Evolutionary conservation across 2,888 invertebrate species (phyloP), one percentile per base, ranked within the genome.

Genomic region (Griposia aprilina): DNA sequence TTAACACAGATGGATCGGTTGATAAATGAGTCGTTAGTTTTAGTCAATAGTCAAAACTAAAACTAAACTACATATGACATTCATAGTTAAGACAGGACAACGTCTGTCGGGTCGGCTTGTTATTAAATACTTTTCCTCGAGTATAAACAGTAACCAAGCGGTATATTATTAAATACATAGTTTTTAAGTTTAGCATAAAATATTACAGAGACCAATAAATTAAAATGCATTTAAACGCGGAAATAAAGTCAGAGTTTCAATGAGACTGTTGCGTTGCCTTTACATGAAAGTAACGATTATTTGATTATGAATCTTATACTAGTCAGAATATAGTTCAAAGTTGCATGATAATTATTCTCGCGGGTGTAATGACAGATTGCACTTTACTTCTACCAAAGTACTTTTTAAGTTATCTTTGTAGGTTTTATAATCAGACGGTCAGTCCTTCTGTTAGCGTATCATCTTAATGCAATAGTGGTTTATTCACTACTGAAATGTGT

Each of bases 241-340:
- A 69, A 75, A 74, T 57, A 52, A 69, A 75, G n/a, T 57, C 68
- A 80, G 8, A 65, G 26, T 59, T 45, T 57, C 26, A 69, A 65
- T 75, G 20, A 50, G 11, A 68, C 11, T 74, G 55, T 57, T 52
- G 78, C 52, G 1, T 7, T 45, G 55, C 15, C n/a, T 59, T 75
- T 41, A 41, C 59, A 57, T 60, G n/a, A 26, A 23, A 67, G 0
- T 3, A 62, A 55, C n/a, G 36, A 48, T 65, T 50, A 55, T 15
- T 59, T 63, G 20, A 71, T 36, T 57, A 59, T 74, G 48, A 63
- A 55, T 63, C 68, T 60, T 62, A 72, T 20, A 5, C 0, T 1
- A 0, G 6, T 36, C 0, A 1, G 0, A 0, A 57, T 69, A 66
- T 13, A 74, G 57, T 66, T 63, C 15, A 74, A 20, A 72, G 2